phyloP scores from a whole-genome alignment of 2,113 vertebrate genomes.

The Chamaea fasciata region DNA sequence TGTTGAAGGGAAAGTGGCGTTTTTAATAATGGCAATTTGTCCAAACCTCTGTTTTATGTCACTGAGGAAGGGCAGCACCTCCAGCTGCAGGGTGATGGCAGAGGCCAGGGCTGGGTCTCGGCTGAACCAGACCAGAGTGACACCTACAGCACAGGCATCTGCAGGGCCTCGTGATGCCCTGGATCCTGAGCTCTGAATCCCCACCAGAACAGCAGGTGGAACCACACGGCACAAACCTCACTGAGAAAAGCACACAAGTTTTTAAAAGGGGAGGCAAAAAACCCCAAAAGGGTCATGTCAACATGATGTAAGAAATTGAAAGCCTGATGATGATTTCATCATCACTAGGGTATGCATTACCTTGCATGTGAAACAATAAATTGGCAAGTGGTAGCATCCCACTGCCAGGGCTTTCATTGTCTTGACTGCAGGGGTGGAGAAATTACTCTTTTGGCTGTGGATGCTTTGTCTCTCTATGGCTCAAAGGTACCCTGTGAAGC shows the following conservation, averaged over 20 bases:
- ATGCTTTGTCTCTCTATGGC: accelerated
- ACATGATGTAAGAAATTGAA: accelerated
- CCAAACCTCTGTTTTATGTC: not conserved
- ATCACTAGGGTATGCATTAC: accelerated
- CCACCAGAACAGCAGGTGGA: not conserved
- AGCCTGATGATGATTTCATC: accelerated
- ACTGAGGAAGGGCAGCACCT: not conserved
- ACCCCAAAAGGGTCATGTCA: accelerated
- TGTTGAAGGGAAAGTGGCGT: not conserved
- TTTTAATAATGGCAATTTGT: not conserved
- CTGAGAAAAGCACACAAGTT: accelerated
- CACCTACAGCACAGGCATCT: not conserved
- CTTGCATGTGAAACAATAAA: not conserved
- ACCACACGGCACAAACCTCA: not conserved
- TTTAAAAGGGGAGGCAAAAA: accelerated
- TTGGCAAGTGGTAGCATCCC: accelerated
- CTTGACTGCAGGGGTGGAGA: not conserved
- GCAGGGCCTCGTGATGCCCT: accelerated
- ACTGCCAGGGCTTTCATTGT: not conserved
- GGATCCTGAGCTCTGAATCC: accelerated
- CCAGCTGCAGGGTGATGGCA: not conserved
- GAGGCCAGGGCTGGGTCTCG: not conserved
- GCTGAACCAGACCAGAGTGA: not conserved
- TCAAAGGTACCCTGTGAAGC: not conserved
- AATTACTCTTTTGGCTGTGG: not conserved